Percentiles rank a stretch among this genome's conserved stretches.
phyloP scores from a whole-genome alignment of 2,888 invertebrate species.

The Physocephala rufipes region DNA sequence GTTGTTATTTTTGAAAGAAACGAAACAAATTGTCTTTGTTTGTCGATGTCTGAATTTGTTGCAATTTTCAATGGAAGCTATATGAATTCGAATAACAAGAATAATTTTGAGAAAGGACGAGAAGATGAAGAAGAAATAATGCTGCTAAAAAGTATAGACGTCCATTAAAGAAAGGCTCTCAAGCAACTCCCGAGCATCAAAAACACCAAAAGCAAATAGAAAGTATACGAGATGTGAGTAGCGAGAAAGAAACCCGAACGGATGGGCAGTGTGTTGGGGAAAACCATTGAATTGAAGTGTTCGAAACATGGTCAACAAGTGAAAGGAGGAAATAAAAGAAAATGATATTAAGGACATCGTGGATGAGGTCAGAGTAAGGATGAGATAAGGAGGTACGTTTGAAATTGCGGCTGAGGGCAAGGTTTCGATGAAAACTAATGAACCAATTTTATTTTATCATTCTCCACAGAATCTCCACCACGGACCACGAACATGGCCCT shows the following conservation, averaged over 20 bases:
- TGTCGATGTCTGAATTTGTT: not conserved
- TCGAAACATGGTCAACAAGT: not conserved
- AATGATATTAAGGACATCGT: too few species aligned
- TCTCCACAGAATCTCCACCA: too few species aligned
- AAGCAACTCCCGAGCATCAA: not conserved
- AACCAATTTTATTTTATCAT: conserved; percentile 27
- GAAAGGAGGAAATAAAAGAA: not conserved
- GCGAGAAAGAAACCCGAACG: not conserved
- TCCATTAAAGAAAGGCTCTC: not conserved
- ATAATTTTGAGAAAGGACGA: too few species aligned
- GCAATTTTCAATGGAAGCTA: not conserved
- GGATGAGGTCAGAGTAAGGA: too few species aligned
- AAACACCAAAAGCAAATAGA: not conserved
- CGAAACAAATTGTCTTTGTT: not conserved
- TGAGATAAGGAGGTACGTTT: not conserved
- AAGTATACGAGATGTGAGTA: too few species aligned
- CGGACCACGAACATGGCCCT: not conserved
- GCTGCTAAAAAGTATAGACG: not conserved
- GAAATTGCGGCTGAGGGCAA: too few species aligned
- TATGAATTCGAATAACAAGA: conserved; percentile 17
- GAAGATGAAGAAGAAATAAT: conserved; percentile 1
- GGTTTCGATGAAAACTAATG: not conserved
- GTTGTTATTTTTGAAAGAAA: not conserved
- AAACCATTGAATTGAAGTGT: too few species aligned
- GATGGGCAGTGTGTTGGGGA: too few species aligned